Conservation (phyloP, 2,888 invertebrate species). For the Siphlonurus alternatus region DNA sequence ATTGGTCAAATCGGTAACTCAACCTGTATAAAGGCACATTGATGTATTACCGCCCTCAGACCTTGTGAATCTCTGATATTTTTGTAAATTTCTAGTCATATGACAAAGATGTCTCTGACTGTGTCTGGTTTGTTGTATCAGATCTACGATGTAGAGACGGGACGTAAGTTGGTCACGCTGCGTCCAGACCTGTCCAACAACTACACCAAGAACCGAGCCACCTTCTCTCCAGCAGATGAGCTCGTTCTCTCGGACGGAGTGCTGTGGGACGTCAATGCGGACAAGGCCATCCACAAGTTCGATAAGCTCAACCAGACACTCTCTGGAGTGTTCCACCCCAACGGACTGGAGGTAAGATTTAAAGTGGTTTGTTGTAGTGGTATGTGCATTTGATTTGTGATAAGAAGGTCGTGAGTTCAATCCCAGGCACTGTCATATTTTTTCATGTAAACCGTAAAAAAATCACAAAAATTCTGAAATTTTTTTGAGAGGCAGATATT, state of each 20-base stretch:
- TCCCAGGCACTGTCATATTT: no score
- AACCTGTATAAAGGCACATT: no score
- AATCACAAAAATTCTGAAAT: background rate
- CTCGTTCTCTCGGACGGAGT: slow-evolving; percentile 92
- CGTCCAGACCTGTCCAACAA: slow-evolving; percentile 74
- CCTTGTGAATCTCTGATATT: no score
- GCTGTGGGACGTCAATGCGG: slow-evolving; percentile 78
- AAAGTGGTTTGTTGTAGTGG: no score
- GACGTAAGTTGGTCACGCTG: slow-evolving; percentile 51
- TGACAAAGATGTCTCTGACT: background rate
- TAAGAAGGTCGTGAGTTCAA: no score
- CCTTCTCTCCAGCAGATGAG: slow-evolving; percentile 86
- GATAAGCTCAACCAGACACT: slow-evolving; percentile 92
- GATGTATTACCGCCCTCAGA: no score
- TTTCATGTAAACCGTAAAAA: background rate
- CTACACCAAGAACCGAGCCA: slow-evolving; percentile 85
- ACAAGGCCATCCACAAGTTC: slow-evolving; percentile 85
- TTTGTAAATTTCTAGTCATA: background rate
- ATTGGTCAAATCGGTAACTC: no score
- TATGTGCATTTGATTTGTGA: no score
- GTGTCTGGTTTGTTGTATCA: slow-evolving; percentile 21
- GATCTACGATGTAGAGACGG: slow-evolving; percentile 79
- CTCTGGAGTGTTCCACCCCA: slow-evolving; percentile 93
- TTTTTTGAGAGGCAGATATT: background rate
- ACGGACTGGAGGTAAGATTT: slow-evolving; percentile 65